A percentile compares a stretch with the other conserved stretches of the same genome.
Evolutionary conservation across 2,797 vertebrate species (phyloP).

Genomic region (Molothrus aeneus): DNA sequence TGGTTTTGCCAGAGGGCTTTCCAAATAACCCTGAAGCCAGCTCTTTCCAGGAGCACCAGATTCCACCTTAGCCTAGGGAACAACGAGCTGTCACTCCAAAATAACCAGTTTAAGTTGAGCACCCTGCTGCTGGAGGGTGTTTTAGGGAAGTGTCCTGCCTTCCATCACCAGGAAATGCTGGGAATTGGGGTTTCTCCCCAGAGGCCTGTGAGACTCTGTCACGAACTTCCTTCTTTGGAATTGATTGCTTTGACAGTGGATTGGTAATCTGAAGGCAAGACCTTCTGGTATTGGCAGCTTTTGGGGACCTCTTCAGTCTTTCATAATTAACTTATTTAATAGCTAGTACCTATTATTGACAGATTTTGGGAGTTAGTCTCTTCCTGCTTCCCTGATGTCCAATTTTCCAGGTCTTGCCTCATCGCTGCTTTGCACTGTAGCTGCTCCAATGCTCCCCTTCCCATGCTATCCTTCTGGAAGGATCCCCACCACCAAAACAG

Average conservation of each 20-base stretch:
- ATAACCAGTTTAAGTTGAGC: too few species aligned
- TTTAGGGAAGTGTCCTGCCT: neutral
- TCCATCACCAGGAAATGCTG: accelerated
- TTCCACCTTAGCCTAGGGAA: neutral
- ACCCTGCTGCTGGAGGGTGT: neutral
- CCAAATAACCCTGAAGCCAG: too few species aligned
- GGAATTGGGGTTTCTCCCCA: neutral
- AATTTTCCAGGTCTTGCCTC: neutral
- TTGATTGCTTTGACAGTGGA: neutral
- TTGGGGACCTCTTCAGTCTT: neutral
- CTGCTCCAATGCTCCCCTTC: neutral
- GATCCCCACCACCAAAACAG: neutral
- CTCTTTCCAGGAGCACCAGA: neutral
- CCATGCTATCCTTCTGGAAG: neutral
- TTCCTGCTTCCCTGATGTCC: neutral
- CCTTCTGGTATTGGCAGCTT: accelerated
- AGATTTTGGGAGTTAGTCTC: neutral
- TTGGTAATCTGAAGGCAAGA: neutral
- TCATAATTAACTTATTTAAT: neutral
- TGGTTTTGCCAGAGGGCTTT: neutral
- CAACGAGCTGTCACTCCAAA: neutral
- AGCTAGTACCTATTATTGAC: accelerated
- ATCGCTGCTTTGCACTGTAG: neutral
- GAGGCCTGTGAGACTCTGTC: neutral
- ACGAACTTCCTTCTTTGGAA: neutral